These are phyloP conservation scores for Serrognathus titanus DNA, from an alignment of 2,888 invertebrate genomes.

Conservation along the genomic window DNA sequence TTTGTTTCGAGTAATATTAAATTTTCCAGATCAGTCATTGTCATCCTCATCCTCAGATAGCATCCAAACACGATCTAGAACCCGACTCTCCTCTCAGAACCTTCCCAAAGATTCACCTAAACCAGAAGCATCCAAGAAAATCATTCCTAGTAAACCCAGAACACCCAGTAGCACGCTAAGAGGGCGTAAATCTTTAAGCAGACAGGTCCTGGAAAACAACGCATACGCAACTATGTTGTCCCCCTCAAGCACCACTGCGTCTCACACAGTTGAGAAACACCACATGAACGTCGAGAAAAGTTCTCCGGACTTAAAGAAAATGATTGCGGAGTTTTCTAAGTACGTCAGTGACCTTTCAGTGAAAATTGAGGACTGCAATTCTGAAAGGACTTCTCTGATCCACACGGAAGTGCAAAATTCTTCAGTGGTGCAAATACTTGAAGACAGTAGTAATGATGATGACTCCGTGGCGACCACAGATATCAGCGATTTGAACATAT, in stretches of 20 bases:
- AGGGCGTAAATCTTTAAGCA: slow-evolving; percentile 13
- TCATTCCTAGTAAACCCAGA: neutral
- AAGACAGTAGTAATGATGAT: no score
- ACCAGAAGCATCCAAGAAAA: neutral
- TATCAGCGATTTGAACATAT: no score
- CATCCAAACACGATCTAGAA: neutral
- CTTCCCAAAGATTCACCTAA: neutral
- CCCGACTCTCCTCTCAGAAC: no score
- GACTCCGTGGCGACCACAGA: no score
- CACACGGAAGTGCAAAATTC: no score
- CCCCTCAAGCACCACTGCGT: neutral
- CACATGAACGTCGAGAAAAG: no score
- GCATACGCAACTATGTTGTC: slow-evolving; percentile 1
- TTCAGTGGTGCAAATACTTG: no score
- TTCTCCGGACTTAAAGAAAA: no score
- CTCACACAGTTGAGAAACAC: neutral
- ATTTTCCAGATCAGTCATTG: neutral
- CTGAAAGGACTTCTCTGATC: no score
- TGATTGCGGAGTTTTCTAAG: no score
- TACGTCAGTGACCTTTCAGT: no score
- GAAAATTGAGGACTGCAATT: no score
- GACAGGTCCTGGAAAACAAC: slow-evolving; percentile 15
- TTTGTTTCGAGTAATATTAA: neutral
- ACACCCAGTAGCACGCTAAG: neutral
- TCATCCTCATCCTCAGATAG: neutral